These are phyloP conservation scores for Phrynocephalus guinanensis DNA, from an alignment of 2,797 vertebrate species.

Conservation along the genomic window DNA sequence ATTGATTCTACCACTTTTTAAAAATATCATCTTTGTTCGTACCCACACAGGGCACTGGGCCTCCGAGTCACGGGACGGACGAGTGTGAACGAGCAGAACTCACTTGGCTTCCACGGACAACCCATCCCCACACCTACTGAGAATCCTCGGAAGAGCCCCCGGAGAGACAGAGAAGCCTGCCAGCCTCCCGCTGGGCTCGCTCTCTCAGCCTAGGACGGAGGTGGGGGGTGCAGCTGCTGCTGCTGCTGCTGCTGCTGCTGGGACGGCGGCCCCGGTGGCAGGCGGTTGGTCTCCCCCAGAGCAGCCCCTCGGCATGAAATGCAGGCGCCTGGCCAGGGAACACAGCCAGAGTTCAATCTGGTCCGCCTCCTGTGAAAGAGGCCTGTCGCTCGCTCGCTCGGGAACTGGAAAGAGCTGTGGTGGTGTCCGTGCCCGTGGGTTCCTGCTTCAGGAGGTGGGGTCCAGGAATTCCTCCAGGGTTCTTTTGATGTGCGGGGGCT, in stretches of 20 bases:
- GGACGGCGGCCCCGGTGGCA: slow-evolving; percentile 20
- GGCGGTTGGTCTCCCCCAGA: slow-evolving; percentile 24
- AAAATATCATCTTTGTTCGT: slow-evolving; percentile 73
- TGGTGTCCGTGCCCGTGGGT: neutral
- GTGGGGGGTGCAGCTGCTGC: too few relatives aligned
- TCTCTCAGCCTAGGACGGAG: slow-evolving; percentile 34
- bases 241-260: slow-evolving; percentile 7
- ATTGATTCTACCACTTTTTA: slow-evolving; percentile 73
- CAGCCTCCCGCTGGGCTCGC: slow-evolving; percentile 47
- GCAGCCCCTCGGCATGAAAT: slow-evolving; percentile 69
- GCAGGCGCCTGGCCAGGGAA: slow-evolving; percentile 62
- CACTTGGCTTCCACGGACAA: slow-evolving; percentile 53
- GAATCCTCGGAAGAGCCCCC: slow-evolving; percentile 36
- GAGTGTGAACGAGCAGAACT: slow-evolving; percentile 59
- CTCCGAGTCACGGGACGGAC: slow-evolving; percentile 43
- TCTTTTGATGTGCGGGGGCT: slow-evolving; percentile 83
- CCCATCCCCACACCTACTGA: slow-evolving; percentile 30
- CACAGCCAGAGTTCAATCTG: slow-evolving; percentile 63
- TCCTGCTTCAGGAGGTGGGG: slow-evolving; percentile 55
- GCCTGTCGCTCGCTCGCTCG: slow-evolving; percentile 42
- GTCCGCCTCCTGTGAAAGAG: slow-evolving; percentile 76
- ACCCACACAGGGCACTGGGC: slow-evolving; percentile 63
- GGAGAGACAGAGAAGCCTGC: slow-evolving; percentile 10
- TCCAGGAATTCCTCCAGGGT: slow-evolving; percentile 85
- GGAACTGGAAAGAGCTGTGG: neutral